These are phyloP conservation scores for Malthinus seriepunctatus DNA, from an alignment of 2,888 invertebrate species.

Conservation along the genomic window DNA sequence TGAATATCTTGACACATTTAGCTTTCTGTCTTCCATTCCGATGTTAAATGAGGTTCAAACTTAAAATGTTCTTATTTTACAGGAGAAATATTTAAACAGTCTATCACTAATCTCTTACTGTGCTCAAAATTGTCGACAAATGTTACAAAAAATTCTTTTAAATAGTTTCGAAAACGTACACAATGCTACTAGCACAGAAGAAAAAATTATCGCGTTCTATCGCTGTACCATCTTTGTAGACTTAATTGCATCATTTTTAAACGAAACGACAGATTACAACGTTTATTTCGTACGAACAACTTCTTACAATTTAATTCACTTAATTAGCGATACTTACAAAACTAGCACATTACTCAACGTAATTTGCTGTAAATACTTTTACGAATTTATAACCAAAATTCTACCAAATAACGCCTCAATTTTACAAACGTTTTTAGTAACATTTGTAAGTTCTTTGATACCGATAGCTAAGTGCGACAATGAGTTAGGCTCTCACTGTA, in stretches of 20 bases:
- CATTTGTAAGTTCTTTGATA: slow-evolving; percentile 60
- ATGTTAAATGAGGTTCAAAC: no score
- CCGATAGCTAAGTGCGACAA: slow-evolving; percentile 52
- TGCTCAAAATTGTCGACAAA: slow-evolving; percentile 51
- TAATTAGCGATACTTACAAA: slow-evolving; percentile 53
- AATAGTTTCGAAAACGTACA: slow-evolving; percentile 58
- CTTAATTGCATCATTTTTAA: slow-evolving; percentile 51
- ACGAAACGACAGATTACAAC: slow-evolving; percentile 54
- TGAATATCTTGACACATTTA: no score
- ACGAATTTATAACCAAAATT: slow-evolving; percentile 53
- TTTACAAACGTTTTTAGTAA: slow-evolving; percentile 57
- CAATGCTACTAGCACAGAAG: slow-evolving; percentile 55
- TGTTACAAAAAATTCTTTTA: slow-evolving; percentile 60
- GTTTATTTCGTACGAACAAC: slow-evolving; percentile 62
- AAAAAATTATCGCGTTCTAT: slow-evolving; percentile 60
- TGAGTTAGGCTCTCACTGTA: slow-evolving; percentile 47
- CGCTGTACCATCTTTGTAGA: slow-evolving; percentile 60
- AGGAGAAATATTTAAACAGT: slow-evolving; percentile 22
- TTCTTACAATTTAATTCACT: slow-evolving; percentile 58
- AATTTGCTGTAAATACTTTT: slow-evolving; percentile 52
- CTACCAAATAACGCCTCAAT: slow-evolving; percentile 53
- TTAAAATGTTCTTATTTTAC: slow-evolving; percentile 26
- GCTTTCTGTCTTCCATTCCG: no score
- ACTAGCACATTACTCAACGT: slow-evolving; percentile 46
- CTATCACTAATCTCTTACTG: slow-evolving; percentile 29